A percentile compares a stretch with the other conserved stretches of the same genome.
These are phyloP conservation scores for Tenthredo livida DNA, from an alignment of 2,888 invertebrate genomes.

Conservation along the genomic window DNA sequence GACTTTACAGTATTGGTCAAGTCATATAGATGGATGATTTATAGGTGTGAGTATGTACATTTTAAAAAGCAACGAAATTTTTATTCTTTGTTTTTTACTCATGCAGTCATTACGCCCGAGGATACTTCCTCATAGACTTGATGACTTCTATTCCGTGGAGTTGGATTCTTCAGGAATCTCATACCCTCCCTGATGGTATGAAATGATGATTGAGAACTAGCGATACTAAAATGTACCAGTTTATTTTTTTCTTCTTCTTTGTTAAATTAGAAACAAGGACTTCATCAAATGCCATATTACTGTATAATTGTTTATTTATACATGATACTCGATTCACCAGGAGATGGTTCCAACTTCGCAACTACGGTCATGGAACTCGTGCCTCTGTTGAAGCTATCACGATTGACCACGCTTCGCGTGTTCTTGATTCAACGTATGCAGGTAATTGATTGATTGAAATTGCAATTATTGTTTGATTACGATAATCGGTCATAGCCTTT, in stretches of 20 bases:
- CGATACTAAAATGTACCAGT: neutral
- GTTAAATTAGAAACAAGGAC: neutral
- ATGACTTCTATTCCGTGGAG: conserved; percentile 71
- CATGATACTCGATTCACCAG: neutral
- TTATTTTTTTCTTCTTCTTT: neutral
- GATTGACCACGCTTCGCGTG: conserved; percentile 64
- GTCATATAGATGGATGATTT: too few species aligned
- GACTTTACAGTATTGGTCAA: neutral
- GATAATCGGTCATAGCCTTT: neutral
- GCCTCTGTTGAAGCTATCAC: conserved; percentile 67
- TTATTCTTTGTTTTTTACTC: neutral
- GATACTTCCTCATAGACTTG: conserved; percentile 73
- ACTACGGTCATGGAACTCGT: conserved; percentile 66
- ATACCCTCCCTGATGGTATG: conserved; percentile 57
- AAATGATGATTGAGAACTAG: neutral
- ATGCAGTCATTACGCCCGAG: conserved; percentile 71
- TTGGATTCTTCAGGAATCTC: conserved; percentile 62
- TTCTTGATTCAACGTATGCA: conserved; percentile 64
- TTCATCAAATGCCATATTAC: neutral
- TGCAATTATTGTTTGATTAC: neutral
- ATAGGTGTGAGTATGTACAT: neutral
- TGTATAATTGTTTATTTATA: neutral
- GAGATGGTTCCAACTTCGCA: conserved; percentile 58
- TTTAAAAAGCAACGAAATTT: neutral
- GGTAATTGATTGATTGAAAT: conserved; percentile 59